phyloP scores from a whole-genome alignment of 2,797 vertebrate genomes.

The Macrochelys suwanniensis region DNA sequence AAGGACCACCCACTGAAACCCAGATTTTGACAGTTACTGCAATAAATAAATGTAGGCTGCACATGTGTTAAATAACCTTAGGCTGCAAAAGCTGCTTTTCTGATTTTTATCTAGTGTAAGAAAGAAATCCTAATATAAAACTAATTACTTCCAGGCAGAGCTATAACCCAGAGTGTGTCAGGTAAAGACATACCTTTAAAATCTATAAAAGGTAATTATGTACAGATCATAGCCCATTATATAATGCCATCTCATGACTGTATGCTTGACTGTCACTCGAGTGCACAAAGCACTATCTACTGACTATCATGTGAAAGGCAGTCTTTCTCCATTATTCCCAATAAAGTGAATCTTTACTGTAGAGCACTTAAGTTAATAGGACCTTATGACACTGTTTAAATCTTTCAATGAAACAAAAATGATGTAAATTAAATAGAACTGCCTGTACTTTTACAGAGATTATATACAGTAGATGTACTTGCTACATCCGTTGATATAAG shows the following conservation, averaged over 20 bases:
- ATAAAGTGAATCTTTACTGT: background rate
- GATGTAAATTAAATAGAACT: slow-evolving; percentile 30
- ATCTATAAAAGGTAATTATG: slow-evolving; percentile 29
- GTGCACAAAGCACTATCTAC: background rate
- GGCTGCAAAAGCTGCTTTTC: background rate
- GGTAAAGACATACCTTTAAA: slow-evolving; percentile 23
- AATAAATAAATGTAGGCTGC: background rate
- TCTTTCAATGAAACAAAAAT: slow-evolving; percentile 14
- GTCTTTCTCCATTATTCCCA: slow-evolving; percentile 5
- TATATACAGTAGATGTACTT: background rate
- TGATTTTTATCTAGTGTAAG: background rate
- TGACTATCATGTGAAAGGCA: background rate
- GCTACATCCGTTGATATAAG: background rate
- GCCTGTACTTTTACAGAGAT: background rate
- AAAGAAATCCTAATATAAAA: background rate
- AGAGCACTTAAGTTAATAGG: slow-evolving; percentile 15
- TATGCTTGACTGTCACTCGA: background rate
- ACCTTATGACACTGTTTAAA: background rate
- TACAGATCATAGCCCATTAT: slow-evolving; percentile 18
- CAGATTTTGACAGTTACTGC: background rate
- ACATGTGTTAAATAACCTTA: background rate
- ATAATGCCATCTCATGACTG: slow-evolving; percentile 1
- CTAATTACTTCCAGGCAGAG: background rate
- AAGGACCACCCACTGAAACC: background rate
- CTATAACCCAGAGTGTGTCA: no score